phyloP scores from a whole-genome alignment of 2,113 vertebrate genomes.

The Atlantisia rogersi region DNA sequence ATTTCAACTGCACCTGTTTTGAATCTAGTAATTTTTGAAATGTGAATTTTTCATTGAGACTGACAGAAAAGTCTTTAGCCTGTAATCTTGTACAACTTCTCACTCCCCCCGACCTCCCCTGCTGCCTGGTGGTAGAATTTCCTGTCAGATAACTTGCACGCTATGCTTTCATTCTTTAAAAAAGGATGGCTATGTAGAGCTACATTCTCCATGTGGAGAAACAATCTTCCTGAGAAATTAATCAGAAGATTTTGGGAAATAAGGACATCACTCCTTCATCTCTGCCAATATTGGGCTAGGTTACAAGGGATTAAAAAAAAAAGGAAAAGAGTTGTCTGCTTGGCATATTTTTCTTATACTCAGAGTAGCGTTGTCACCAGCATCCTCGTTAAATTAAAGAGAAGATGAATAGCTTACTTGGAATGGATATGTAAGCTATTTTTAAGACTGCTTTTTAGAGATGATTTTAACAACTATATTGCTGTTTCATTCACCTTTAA shows the following conservation, averaged over 20 bases:
- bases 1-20: not conserved
- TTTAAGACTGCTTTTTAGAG: not conserved
- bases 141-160: not conserved
- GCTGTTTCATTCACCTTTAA: not conserved
- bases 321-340: not conserved
- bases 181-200: not conserved
- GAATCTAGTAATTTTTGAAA: not conserved
- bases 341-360: not conserved
- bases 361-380: not conserved
- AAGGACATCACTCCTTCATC: not conserved
- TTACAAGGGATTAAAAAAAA: accelerated
- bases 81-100: not conserved
- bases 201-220: not conserved
- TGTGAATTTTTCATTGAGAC: not conserved
- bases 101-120: not conserved
- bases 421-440: not conserved
- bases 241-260: slow-evolving; percentile 7
- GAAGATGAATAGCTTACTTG: not conserved
- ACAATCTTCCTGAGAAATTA: not conserved
- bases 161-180: not conserved
- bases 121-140: not conserved
- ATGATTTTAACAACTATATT: not conserved
- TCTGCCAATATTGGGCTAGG: not conserved
- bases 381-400: not conserved
- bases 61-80: not conserved